Base-by-base conservation (phyloP, 2,797 vertebrate species). In the Ceryle rudis region DNA sequence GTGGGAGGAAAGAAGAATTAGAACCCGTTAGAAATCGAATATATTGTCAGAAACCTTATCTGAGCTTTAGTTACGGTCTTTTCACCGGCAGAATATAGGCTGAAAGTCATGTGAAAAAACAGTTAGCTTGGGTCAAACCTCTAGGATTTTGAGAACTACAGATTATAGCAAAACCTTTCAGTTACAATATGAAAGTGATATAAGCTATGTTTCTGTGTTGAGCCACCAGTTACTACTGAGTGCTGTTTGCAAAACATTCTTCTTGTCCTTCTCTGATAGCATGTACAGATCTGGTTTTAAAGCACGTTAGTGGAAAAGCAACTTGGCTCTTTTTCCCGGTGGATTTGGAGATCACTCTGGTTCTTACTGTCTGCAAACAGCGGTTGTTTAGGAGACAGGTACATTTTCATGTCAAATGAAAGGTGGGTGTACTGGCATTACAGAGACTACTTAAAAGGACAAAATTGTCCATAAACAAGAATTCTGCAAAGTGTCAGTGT, bases 361-460 rank as follows among this genome's bases (percentile, higher is more conserved):
- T 44, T 57, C 5, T 9, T 81, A 4, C 3, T 62, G n/a, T 41
- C 28, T 65, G 54, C 64, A 75, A 46, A 35, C 7, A 46, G 13
- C 4, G 33, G 6, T n/a, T 67, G 7, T 61, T 84, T 35, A 37
- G 65, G 19, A 26, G 28, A 52, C 60, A 57, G 54, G 23, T 61
- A 3, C 0, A 0, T 57, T 89, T 65, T 51, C 15, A 9, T 46
- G 14, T 65, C 20, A 37, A 1, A 11, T 49, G 37, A 33, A 61
- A 64, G 22, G 44, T 8, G 10, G n/a, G 9, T 1, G 2, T 37
- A 8, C 42, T 85, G 51, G 25, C 3, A 2, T 81, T 35, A 19
- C 7, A 25, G 35, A 66, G n/a, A 21, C 5, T 22, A 15, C 22
- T 81, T 49, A 33, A 46, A 61, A 69, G 39, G 4, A 29, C 71